Evolutionary conservation across 2,113 vertebrate genomes (phyloP).

Genomic region (Merops nubicus): DNA sequence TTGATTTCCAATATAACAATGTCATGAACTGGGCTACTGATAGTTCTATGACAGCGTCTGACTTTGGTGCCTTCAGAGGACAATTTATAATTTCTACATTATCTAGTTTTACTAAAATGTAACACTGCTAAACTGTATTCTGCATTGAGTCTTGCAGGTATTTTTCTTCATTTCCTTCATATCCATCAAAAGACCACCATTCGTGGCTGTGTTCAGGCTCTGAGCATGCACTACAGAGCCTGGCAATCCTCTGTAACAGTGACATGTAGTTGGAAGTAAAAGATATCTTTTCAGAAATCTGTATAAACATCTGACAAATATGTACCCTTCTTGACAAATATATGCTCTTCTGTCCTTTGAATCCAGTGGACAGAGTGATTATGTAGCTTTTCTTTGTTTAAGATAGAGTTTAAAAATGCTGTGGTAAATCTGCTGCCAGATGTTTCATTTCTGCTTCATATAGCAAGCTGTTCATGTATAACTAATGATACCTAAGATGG

Average conservation of each 20-base stretch:
- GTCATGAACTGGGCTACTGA: not conserved
- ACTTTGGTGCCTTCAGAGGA: not conserved
- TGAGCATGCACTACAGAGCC: not conserved
- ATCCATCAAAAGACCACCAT: not conserved
- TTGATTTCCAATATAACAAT: not conserved
- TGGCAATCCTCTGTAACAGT: not conserved
- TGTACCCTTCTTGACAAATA: not conserved
- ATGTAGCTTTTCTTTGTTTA: not conserved
- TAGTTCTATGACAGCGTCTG: not conserved
- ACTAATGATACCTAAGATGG: not conserved
- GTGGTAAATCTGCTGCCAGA: not conserved
- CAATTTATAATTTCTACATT: not conserved
- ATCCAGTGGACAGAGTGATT: not conserved
- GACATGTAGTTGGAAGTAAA: not conserved
- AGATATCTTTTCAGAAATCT: not conserved
- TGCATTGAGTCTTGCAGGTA: not conserved
- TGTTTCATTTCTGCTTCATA: not conserved
- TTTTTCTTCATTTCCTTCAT: not conserved
- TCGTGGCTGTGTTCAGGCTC: not conserved
- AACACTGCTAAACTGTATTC: accelerated
- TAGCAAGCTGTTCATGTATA: not conserved
- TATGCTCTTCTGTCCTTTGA: not conserved
- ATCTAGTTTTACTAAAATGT: not conserved
- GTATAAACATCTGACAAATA: not conserved
- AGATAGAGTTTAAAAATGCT: not conserved